Percentiles rank a stretch among this genome's conserved stretches.
phyloP scores from a whole-genome alignment of 2,888 invertebrate species.

The Epinotia nisella region DNA sequence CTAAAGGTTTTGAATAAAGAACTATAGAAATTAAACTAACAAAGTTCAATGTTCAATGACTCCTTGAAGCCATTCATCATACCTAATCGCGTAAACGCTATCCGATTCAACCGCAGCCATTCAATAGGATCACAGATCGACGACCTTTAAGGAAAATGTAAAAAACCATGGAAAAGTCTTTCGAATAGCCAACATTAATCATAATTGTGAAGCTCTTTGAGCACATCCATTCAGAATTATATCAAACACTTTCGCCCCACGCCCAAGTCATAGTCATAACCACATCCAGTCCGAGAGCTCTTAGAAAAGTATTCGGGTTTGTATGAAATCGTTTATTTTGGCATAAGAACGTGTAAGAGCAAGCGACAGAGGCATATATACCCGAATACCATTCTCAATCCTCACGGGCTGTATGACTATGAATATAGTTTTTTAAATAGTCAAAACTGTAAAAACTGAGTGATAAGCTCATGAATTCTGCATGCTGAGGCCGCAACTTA shows the following conservation, averaged over 20 bases:
- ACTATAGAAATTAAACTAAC: constrained; percentile 37
- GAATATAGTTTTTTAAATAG: too few species aligned
- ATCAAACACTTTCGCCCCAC: constrained; percentile 72
- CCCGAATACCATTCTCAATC: too few species aligned
- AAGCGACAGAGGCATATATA: too few species aligned
- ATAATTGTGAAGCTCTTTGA: constrained; percentile 64
- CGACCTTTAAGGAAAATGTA: constrained; percentile 53
- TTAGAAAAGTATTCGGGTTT: too few species aligned
- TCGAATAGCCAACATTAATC: constrained; percentile 76
- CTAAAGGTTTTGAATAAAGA: constrained; percentile 15
- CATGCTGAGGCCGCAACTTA: constrained; percentile 25
- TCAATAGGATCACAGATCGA: constrained; percentile 51
- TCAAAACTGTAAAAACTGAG: neutral
- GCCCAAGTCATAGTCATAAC: constrained; percentile 51
- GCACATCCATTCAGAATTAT: constrained; percentile 59
- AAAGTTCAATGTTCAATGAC: constrained; percentile 52
- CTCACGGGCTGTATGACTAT: too few species aligned
- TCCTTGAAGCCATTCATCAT: constrained; percentile 54
- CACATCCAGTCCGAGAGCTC: too few species aligned
- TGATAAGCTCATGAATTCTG: neutral
- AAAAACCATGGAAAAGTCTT: constrained; percentile 60
- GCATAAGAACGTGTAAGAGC: too few species aligned
- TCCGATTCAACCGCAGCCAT: constrained; percentile 48
- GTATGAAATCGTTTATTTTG: too few species aligned
- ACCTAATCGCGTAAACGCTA: constrained; percentile 54